Conservation (phyloP, 2,797 vertebrate species). For the Liparis tanakae region DNA sequence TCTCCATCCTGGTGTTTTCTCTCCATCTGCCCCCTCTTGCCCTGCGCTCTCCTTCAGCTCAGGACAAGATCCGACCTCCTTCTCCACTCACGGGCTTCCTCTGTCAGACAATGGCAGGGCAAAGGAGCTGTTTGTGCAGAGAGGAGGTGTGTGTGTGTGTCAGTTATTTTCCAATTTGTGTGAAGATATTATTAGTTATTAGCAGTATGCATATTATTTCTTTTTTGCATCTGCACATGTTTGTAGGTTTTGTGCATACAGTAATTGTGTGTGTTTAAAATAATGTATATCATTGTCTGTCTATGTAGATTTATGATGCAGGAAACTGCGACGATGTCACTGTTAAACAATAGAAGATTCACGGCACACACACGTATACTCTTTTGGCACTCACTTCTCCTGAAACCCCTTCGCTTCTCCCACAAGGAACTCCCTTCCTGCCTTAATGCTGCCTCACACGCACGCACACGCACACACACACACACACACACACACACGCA, state of each 20-base stretch:
- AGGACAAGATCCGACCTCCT: constrained; percentile 61
- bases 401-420: constrained; percentile 32
- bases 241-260: background rate
- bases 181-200: background rate
- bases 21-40: constrained; percentile 28
- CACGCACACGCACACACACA: constrained; percentile 43
- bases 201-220: background rate
- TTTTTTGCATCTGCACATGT: background rate
- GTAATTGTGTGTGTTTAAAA: background rate
- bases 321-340: constrained; percentile 84
- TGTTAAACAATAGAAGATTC: constrained; percentile 89
- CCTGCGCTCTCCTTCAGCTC: constrained; percentile 38
- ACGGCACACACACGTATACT: constrained; percentile 49
- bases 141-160: constrained; percentile 2
- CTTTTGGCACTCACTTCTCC: constrained; percentile 41
- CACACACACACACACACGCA: constrained; percentile 42
- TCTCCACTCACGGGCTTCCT: constrained; percentile 75
- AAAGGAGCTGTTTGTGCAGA: constrained; percentile 36
- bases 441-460: constrained; percentile 40
- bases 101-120: constrained; percentile 81
- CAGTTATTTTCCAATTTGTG: constrained; percentile 23
- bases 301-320: constrained; percentile 86
- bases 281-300: background rate
- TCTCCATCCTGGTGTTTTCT: constrained; percentile 45
- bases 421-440: constrained; percentile 71